Evolutionary conservation across 2,797 vertebrate genomes (phyloP), one percentile per base, ranked within the genome.

Genomic region (Melopsittacus undulatus): DNA sequence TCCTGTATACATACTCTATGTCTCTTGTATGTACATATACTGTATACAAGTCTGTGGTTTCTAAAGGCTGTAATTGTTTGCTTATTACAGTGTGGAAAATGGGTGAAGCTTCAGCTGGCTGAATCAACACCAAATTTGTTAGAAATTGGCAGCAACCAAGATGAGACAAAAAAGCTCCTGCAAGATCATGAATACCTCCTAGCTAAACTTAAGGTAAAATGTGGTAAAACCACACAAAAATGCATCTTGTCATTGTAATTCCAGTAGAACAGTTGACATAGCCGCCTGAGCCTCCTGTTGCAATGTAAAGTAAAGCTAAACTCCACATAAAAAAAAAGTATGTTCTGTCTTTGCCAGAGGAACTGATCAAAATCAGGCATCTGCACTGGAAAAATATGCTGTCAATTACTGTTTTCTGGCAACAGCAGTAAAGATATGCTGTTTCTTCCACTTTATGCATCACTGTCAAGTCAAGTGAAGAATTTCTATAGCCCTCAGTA

Each of bases 111-210:
- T 68, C 99, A 99, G 61, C 92, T 99, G 95, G 98, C 98, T 48
- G 99, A 99, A 96, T 98, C 98, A n/a, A 96, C 97, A 80, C 99
- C 99, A n/a, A 98, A 98, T 95, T 98, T 99, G 89, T 97, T 99
- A 95, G 99, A 99, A 98, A 98, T 99, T 43, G 99, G 99, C 59
- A 98, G 97, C 66, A 98, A 98, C 97, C 98, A 98, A 95, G 98
- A 99, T 52, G 98, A 99, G 88, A 98, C 98, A 78, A 98, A 97
- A 96, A 98, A 97, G 23, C 97, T 99, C 56, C 97, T 99, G 48
- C 97, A 98, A 57, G 99, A 99, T 73, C 99, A 99, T 38, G 98
- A 98, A 94, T 97, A 98, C 80, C 98, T 99, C 63, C 97, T 99
- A 81, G 95, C 96, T 68, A 99, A 98, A 82, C 98, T 99, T 62